Conservation (phyloP, 2,113 vertebrate genomes). For the Thryonomys swinderianus region DNA sequence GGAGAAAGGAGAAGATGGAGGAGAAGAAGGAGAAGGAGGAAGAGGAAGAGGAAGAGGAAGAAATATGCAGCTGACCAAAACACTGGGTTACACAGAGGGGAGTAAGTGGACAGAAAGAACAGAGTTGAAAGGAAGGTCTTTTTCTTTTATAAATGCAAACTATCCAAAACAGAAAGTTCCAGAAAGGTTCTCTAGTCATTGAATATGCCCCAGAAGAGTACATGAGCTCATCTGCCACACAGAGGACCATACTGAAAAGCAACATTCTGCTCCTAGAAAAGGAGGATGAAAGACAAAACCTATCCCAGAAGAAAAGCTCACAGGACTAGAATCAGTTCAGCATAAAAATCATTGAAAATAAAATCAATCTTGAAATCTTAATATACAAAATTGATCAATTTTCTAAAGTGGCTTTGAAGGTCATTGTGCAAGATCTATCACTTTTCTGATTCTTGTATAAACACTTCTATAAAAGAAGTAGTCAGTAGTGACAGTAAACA, state of each 20-base stretch:
- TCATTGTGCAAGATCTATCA: background rate
- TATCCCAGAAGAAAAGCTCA: background rate
- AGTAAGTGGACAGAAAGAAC: background rate
- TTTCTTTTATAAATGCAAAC: background rate
- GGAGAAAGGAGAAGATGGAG: no score
- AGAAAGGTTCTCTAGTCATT: background rate
- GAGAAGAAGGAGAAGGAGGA: no score
- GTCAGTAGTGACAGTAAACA: background rate
- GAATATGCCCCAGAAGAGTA: background rate
- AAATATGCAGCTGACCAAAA: background rate
- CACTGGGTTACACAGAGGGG: background rate
- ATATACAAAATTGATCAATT: background rate
- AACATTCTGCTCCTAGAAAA: background rate
- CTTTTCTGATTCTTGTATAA: background rate
- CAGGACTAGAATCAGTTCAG: background rate
- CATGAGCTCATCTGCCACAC: background rate
- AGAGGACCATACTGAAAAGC: background rate
- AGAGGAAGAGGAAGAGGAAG: no score
- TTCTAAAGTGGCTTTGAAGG: background rate
- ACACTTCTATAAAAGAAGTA: background rate
- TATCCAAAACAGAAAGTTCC: background rate
- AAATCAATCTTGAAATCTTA: background rate
- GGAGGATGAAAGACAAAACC: background rate
- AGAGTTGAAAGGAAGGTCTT: background rate
- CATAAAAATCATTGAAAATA: background rate